Evolutionary conservation across 2,113 vertebrate species (phyloP).

Genomic region (Coracopsis vasa): DNA sequence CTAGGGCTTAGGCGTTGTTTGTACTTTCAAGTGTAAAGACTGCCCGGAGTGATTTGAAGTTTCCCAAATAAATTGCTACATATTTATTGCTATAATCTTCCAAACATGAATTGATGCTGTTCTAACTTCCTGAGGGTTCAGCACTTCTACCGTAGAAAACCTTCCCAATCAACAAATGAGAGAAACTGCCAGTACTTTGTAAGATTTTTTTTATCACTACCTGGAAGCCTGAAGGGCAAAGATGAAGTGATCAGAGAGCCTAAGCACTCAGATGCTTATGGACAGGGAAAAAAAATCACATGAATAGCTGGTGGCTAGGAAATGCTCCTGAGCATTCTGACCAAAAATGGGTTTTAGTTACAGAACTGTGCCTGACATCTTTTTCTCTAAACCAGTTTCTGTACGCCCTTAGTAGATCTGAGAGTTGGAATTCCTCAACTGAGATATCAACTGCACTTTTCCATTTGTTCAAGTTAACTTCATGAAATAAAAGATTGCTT

Average conservation of each 20-base stretch:
- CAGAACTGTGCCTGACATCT: neutral
- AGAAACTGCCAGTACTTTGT: neutral
- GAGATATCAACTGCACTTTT: neutral
- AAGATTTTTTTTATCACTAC: neutral
- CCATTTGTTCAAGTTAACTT: neutral
- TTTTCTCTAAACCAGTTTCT: neutral
- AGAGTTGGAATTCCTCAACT: neutral
- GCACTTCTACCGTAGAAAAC: neutral
- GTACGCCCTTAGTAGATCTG: neutral
- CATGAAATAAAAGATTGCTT: neutral
- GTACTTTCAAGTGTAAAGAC: slow-evolving; percentile 1
- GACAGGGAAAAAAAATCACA: neutral
- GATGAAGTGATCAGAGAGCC: neutral
- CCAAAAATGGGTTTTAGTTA: neutral
- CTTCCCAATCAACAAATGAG: neutral
- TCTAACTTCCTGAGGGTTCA: slow-evolving; percentile 1
- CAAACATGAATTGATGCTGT: neutral
- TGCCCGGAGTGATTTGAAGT: neutral
- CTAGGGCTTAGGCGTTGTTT: neutral
- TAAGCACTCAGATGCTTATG: neutral
- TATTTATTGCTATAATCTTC: slow-evolving; percentile 17
- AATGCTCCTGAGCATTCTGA: neutral
- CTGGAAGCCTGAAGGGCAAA: neutral
- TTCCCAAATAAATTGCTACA: slow-evolving; percentile 2
- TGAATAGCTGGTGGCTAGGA: neutral